Percentiles rank a stretch among this genome's conserved stretches.
These are phyloP conservation scores for Stratiomys singularior DNA, from an alignment of 2,888 invertebrate genomes.

Conservation along the genomic window DNA sequence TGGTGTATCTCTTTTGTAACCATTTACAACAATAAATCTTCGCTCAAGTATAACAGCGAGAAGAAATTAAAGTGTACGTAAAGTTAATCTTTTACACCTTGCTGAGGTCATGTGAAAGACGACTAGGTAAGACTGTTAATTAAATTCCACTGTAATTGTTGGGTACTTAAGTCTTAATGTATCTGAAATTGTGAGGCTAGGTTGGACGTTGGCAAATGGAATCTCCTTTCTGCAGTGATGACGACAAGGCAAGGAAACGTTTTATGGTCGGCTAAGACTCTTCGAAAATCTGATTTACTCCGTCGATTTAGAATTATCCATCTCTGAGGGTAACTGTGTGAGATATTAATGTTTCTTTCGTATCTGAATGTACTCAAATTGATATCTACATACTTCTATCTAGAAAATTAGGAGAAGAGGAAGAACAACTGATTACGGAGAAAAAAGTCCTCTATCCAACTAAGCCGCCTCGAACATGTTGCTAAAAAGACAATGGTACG, in stretches of 20 bases:
- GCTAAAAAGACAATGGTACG: not conserved
- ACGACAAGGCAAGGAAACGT: not conserved
- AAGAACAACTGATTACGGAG: no score
- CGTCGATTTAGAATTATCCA: no score
- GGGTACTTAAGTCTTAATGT: constrained; percentile 44
- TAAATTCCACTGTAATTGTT: constrained; percentile 42
- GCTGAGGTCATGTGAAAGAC: constrained; percentile 37
- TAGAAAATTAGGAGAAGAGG: no score
- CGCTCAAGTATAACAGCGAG: not conserved
- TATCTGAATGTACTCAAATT: no score
- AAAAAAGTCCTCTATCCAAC: no score
- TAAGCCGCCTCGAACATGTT: not conserved
- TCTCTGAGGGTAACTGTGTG: no score
- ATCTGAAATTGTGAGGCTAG: not conserved
- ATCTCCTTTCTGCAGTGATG: not conserved
- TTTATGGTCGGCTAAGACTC: no score
- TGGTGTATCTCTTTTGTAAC: not conserved
- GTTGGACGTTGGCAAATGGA: not conserved
- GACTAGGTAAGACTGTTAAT: constrained; percentile 35
- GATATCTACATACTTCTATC: no score
- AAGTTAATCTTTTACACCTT: constrained; percentile 23
- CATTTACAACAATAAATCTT: no score
- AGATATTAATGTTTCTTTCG: no score
- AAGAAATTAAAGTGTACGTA: constrained; percentile 32
- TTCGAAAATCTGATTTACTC: not conserved